Conservation (phyloP, 2,113 vertebrate species). For the Elgaria multicarinata region DNA sequence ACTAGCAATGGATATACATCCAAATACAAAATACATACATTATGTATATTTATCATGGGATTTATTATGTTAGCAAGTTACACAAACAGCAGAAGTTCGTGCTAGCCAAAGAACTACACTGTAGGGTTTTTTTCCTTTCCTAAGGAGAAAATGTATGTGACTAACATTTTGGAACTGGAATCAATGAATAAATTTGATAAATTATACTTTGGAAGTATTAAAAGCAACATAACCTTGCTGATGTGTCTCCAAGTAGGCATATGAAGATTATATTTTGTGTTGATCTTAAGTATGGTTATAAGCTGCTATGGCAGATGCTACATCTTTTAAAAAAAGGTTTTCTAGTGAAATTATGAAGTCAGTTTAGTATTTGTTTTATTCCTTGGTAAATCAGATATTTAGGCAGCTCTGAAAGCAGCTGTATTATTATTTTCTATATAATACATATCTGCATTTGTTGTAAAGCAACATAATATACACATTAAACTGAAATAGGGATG, state of each 20-base stretch:
- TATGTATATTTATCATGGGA: background rate
- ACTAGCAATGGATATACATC: background rate
- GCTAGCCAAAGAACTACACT: background rate
- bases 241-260: background rate
- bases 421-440: background rate
- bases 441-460: background rate
- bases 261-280: background rate
- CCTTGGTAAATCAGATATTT: background rate
- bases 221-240: background rate
- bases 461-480: background rate
- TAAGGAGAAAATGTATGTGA: background rate
- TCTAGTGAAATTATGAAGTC: background rate
- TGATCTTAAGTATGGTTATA: background rate
- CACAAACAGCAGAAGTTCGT: background rate
- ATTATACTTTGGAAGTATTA: background rate
- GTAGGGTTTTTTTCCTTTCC: background rate
- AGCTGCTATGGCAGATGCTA: background rate
- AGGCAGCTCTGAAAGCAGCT: background rate
- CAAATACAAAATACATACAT: background rate
- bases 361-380: background rate
- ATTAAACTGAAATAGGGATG: background rate
- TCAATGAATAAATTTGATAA: background rate
- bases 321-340: background rate
- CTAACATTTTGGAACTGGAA: background rate
- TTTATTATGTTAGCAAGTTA: background rate